phyloP scores from a whole-genome alignment of 2,888 invertebrate species.

The Piscicola geometra region DNA sequence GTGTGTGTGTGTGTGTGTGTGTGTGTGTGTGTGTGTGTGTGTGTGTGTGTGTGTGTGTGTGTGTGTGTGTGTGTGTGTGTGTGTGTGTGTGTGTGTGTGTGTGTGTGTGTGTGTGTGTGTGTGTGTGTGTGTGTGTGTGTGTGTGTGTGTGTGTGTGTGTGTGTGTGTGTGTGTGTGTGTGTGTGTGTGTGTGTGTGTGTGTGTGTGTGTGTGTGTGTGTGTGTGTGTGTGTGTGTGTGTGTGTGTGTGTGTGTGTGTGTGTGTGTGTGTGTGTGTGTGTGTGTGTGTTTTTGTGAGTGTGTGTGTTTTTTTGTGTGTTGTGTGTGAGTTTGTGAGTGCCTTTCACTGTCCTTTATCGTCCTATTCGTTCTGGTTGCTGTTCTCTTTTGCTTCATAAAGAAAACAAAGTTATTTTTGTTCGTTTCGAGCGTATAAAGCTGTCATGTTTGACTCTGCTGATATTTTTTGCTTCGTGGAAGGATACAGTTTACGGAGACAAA shows the following conservation, averaged over 20 bases:
- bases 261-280: conserved; percentile 35
- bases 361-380: no score
- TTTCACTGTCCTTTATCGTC: no score
- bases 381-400: no score
- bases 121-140: conserved; percentile 38
- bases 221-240: conserved; percentile 31
- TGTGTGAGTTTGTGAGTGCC: no score
- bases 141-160: conserved; percentile 37
- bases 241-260: conserved; percentile 27
- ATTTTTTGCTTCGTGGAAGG: no score
- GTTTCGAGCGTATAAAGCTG: no score
- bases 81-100: conserved; percentile 38
- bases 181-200: conserved; percentile 39
- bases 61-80: conserved; percentile 36
- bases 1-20: conserved; percentile 38
- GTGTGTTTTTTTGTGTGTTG: conserved; percentile 29
- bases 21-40: conserved; percentile 37
- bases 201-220: conserved; percentile 37
- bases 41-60: conserved; percentile 38
- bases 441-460: no score
- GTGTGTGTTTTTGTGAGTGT: conserved; percentile 32
- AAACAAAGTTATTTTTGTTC: no score
- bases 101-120: conserved; percentile 38
- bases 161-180: conserved; percentile 35
- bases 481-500: no score